Evolutionary conservation across 1,140 invertebrate genomes (phyloP).

Genomic region (Orius laevigatus): DNA sequence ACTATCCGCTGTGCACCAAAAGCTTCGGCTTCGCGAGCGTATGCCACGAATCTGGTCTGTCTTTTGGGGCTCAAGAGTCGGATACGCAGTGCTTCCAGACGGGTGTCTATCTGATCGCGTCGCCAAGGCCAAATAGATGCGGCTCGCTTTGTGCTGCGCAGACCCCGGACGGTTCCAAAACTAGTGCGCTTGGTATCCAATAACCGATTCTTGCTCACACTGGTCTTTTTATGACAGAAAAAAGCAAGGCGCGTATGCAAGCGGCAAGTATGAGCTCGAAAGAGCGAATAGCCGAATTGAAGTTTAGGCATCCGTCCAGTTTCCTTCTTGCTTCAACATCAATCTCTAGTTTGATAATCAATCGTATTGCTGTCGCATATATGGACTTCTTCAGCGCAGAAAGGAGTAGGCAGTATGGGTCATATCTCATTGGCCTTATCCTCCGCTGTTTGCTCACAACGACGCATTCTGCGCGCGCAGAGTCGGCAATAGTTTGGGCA

Average conservation of each 20-base stretch:
- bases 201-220: slow-evolving; percentile 34
- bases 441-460: slow-evolving; percentile 89
- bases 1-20: slow-evolving; percentile 86
- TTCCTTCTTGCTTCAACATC: slow-evolving; percentile 58
- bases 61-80: slow-evolving; percentile 63
- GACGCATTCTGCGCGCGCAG: slow-evolving; percentile 73
- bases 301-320: slow-evolving; percentile 71
- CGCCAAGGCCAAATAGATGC: slow-evolving; percentile 70
- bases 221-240: slow-evolving; percentile 49
- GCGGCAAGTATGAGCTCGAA: slow-evolving; percentile 79
- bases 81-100: slow-evolving; percentile 98
- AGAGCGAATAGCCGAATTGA: slow-evolving; percentile 62
- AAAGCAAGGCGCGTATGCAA: too few species aligned
- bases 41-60: slow-evolving; percentile 94
- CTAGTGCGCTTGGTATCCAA: slow-evolving; percentile 49
- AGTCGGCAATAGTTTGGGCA: slow-evolving; percentile 37
- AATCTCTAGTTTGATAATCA: slow-evolving; percentile 33
- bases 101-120: slow-evolving; percentile 92
- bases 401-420: slow-evolving; percentile 60
- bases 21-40: slow-evolving; percentile 92
- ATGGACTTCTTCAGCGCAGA: slow-evolving; percentile 71
- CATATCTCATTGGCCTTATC: slow-evolving; percentile 71
- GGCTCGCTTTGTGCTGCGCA: slow-evolving; percentile 72
- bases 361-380: slow-evolving; percentile 34
- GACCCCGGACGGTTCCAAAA: slow-evolving; percentile 55